Base-by-base conservation (phyloP, 2,888 invertebrate genomes). In the Amblyteles armatorius region DNA sequence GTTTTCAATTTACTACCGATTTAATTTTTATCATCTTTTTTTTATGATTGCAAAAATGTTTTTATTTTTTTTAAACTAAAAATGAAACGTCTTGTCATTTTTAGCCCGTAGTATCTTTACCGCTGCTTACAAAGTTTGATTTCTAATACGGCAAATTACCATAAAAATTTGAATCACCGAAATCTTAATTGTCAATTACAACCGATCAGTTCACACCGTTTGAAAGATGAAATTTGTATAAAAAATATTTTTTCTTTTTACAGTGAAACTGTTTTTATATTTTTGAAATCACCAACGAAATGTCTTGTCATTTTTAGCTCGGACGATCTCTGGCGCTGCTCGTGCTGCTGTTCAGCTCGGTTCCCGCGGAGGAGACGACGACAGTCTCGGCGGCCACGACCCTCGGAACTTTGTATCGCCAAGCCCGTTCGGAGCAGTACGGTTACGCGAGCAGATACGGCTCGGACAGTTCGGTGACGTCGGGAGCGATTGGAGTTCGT, bases 381-480 rank as follows among this genome's bases (percentile, higher is more conserved):
- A 88, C 88, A 76, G 87, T 91, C 29, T 88, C 90, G 26, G 87
- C 88, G 5, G 88, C 89, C 22, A 88, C 90, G 57, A 90, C 90
- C n/a, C 89, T 92, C 33, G 92, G 91, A 76, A 89, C 89, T 69
- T 88, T 92, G 73, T 91, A 90, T 83, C 91, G 92, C 74, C 92
- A 92, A 79, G 92, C 92, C 60, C 90, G 92, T 57, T 92, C 92
- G 19, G 91, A 91, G 44, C 89, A 90, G 79, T 89, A 90, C 82
- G 85, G 85, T 60, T 91, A 90, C 87, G 86, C 88, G 71, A 88
- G 82, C 82, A 88, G 90, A 86, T 92, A 91, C 88, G 89, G 86
- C 65, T 88, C 89, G 65, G 92, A 91, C 78, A 87, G 88, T 81
- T 86, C 90, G 13, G 86, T 89, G 85, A 89, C 89, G 86, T 90